Evolutionary conservation across 2,888 invertebrate species (phyloP).

Genomic region (Parnassius mnemosyne): DNA sequence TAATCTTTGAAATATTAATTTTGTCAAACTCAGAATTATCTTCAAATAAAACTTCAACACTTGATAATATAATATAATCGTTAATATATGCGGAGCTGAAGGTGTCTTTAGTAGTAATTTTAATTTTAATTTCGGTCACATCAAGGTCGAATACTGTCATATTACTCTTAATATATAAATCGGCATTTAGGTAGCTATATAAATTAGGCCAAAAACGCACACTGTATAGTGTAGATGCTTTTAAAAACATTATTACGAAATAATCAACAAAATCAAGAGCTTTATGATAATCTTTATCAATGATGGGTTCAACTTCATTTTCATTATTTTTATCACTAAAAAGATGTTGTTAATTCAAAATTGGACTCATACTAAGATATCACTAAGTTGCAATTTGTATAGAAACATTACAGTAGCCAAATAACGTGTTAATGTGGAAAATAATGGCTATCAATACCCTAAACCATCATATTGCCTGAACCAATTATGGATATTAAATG

Average conservation of each 20-base stretch:
- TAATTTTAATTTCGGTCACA: constrained; percentile 45
- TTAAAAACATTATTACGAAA: constrained; percentile 54
- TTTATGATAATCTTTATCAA: constrained; percentile 52
- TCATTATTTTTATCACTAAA: constrained; percentile 22
- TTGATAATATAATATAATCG: constrained; percentile 35
- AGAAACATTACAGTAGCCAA: constrained; percentile 34
- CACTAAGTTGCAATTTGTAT: constrained; percentile 34
- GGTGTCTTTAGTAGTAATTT: constrained; percentile 41
- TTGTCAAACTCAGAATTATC: constrained; percentile 33
- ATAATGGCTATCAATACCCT: constrained; percentile 29
- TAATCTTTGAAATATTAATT: too few relatives aligned
- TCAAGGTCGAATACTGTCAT: constrained; percentile 63
- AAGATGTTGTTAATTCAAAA: constrained; percentile 25
- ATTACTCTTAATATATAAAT: constrained; percentile 68
- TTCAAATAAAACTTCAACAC: constrained; percentile 39
- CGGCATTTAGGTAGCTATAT: too few relatives aligned
- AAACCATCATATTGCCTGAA: constrained; percentile 6
- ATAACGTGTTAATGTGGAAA: constrained; percentile 33
- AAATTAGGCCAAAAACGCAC: constrained; percentile 66
- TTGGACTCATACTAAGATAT: constrained; percentile 28
- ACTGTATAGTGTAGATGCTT: constrained; percentile 60
- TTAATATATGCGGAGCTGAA: constrained; percentile 47
- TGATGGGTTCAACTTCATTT: constrained; percentile 53
- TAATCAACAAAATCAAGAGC: constrained; percentile 53
- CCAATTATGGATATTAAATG: not conserved